Conservation (phyloP, 2,888 invertebrate genomes). For the Trichopoda pennipes region DNA sequence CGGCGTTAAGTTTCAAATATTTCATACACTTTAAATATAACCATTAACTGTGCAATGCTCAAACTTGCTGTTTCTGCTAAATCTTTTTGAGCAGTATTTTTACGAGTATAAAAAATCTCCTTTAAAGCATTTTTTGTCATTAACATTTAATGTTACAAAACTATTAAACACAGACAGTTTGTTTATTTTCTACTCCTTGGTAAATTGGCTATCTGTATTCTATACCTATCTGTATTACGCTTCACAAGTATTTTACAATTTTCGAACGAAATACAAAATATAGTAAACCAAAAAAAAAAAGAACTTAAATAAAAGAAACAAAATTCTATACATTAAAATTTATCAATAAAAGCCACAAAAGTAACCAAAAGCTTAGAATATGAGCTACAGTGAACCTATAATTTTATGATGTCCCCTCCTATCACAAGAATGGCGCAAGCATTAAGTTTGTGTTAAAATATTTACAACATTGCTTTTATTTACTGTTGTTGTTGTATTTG, state of each 20-base stretch:
- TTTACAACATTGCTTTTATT: conserved; percentile 14
- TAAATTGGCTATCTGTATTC: neutral
- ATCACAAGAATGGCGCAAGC: conserved; percentile 3
- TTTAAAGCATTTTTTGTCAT: too few relatives aligned
- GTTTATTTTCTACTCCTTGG: too few relatives aligned
- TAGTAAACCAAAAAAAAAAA: too few relatives aligned
- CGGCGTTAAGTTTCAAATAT: too few relatives aligned
- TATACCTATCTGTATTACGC: neutral
- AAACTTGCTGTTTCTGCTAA: too few relatives aligned
- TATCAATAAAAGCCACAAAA: conserved; percentile 60
- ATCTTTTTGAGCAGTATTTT: too few relatives aligned
- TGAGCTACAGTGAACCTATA: conserved; percentile 58
- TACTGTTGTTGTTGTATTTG: conserved; percentile 10
- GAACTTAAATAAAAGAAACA: neutral
- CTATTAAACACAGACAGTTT: too few relatives aligned
- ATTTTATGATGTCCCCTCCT: conserved; percentile 45
- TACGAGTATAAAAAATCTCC: too few relatives aligned
- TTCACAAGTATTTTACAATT: neutral
- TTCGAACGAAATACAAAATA: neutral
- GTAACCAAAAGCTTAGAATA: conserved; percentile 56
- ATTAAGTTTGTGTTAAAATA: conserved; percentile 23
- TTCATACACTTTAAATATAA: too few relatives aligned
- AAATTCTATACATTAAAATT: conserved; percentile 42
- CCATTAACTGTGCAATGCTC: too few relatives aligned
- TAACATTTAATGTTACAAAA: too few relatives aligned